Conservation (phyloP, 1,140 invertebrate genomes). For the Brachionus calyciflorus region DNA sequence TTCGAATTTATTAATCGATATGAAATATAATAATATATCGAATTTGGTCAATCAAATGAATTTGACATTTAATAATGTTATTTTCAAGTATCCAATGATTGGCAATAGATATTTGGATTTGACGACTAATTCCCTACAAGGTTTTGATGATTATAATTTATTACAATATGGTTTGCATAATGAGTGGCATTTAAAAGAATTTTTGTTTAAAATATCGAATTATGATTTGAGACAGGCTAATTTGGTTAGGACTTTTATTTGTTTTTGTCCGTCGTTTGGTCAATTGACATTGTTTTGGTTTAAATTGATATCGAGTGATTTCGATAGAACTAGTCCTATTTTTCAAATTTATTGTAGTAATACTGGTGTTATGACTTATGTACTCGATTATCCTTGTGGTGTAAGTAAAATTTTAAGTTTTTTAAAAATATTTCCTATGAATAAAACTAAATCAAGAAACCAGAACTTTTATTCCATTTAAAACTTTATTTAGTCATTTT, state of each 20-base stretch:
- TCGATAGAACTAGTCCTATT: constrained; percentile 17
- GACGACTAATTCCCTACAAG: constrained; percentile 30
- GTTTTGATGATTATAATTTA: constrained; percentile 29
- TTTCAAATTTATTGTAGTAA: constrained; percentile 29
- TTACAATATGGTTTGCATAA: constrained; percentile 19
- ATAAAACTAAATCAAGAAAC: no score
- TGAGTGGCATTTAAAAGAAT: not conserved
- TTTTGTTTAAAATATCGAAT: constrained; percentile 33
- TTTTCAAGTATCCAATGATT: constrained; percentile 9
- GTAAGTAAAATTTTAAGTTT: not conserved
- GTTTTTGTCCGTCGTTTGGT: constrained; percentile 27
- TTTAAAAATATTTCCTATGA: not conserved
- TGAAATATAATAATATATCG: constrained; percentile 11
- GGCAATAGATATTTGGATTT: not conserved
- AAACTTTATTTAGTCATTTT: no score
- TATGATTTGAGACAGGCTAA: constrained; percentile 40
- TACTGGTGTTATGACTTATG: not conserved
- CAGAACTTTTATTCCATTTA: no score
- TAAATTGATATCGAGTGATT: not conserved
- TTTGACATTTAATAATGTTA: not conserved
- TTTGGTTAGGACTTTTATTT: constrained; percentile 28
- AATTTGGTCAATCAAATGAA: not conserved
- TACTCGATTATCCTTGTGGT: constrained; percentile 24
- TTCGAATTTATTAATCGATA: not conserved
- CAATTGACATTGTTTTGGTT: constrained; percentile 28